phyloP scores from a whole-genome alignment of 2,797 vertebrate species.

The Gobio occitaniae region DNA sequence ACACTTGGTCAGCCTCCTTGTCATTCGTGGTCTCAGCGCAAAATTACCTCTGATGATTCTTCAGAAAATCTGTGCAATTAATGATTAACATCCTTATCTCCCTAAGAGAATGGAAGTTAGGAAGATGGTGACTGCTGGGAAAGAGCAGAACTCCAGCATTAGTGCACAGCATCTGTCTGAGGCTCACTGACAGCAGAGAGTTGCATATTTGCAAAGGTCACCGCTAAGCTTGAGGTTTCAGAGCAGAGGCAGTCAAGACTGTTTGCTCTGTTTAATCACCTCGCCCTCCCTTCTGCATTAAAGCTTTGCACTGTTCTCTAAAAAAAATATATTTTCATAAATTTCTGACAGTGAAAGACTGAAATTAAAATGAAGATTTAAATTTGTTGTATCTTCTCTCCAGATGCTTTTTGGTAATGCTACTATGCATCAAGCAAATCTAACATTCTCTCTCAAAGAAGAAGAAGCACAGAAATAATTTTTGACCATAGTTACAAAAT shows the following conservation, averaged over 20 bases:
- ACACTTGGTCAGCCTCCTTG: not conserved
- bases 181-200: constrained; percentile 31
- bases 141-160: constrained; percentile 29
- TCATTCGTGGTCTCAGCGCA: not conserved
- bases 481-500: not conserved
- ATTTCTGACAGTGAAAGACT: not conserved
- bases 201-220: constrained; percentile 48
- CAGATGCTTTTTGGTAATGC: not conserved
- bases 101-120: constrained; percentile 22
- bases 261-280: constrained; percentile 34
- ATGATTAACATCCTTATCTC: constrained; percentile 49
- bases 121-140: constrained; percentile 22
- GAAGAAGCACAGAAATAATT: not conserved
- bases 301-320: constrained; percentile 3
- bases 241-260: constrained; percentile 34
- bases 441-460: not conserved
- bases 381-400: not conserved
- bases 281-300: not conserved
- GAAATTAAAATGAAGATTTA: not conserved
- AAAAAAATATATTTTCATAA: not conserved
- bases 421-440: not conserved
- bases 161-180: constrained; percentile 47
- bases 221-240: constrained; percentile 38
- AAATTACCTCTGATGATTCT: not conserved
- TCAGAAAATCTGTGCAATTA: not conserved